phyloP scores from a whole-genome alignment of 2,797 vertebrate species.

The Astyanax mexicanus region DNA sequence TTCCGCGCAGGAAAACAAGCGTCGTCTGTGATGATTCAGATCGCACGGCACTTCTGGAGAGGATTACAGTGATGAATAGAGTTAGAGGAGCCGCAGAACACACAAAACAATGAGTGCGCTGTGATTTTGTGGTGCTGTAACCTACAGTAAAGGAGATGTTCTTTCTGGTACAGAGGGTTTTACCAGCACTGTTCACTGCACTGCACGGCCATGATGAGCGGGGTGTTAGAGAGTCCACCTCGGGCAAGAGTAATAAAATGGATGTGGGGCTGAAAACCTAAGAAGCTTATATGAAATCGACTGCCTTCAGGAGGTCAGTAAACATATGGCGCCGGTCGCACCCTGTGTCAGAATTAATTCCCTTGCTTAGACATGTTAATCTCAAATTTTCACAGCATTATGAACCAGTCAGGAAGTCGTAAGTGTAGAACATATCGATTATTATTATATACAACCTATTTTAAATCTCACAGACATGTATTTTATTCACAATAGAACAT shows the following conservation, averaged over 20 bases:
- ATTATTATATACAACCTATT: no score
- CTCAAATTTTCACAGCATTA: background rate
- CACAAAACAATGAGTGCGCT: conserved; percentile 5
- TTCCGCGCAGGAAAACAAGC: conserved; percentile 29
- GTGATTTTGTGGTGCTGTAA: conserved; percentile 3
- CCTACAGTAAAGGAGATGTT: background rate
- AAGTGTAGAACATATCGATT: no score
- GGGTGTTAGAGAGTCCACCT: conserved; percentile 36
- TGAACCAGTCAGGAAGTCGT: no score
- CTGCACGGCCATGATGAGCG: conserved; percentile 7
- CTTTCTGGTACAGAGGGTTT: conserved; percentile 1
- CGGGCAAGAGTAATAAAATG: conserved; percentile 47
- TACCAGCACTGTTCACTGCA: background rate
- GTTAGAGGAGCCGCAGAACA: conserved; percentile 37
- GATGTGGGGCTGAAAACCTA: conserved; percentile 37
- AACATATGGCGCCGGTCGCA: conserved; percentile 27
- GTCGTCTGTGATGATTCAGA: conserved; percentile 22
- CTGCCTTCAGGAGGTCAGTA: conserved; percentile 26
- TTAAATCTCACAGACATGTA: no score
- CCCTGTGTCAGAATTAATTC: background rate
- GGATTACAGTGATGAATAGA: conserved; percentile 47
- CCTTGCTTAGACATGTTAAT: background rate
- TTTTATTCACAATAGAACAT: no score
- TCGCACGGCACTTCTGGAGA: conserved; percentile 31
- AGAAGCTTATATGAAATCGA: conserved; percentile 50